A percentile compares a stretch with the other conserved stretches of the same genome.
Evolutionary conservation across 2,797 vertebrate species (phyloP).

Genomic region (Caiman crocodilus): DNA sequence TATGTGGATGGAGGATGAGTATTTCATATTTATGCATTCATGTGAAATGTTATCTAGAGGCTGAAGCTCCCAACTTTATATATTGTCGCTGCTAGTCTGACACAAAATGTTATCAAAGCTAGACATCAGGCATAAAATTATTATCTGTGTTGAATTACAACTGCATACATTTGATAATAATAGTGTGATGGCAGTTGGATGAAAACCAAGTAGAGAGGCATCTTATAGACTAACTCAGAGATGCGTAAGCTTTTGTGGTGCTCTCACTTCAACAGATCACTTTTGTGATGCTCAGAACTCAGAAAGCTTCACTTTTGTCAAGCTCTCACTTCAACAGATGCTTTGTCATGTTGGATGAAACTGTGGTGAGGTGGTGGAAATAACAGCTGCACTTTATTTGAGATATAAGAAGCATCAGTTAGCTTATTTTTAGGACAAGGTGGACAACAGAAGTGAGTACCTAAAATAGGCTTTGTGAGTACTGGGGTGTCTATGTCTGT

Average conservation of each 20-base stretch:
- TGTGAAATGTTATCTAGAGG: background rate
- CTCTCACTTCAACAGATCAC: no score
- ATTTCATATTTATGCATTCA: background rate
- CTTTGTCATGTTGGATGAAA: background rate
- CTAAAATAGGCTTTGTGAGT: background rate
- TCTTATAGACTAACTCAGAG: no score
- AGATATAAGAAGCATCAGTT: background rate
- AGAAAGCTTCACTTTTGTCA: no score
- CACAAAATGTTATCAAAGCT: background rate
- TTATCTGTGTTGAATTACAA: fast-evolving
- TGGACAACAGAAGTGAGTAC: background rate
- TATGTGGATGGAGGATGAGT: background rate
- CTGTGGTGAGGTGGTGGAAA: background rate
- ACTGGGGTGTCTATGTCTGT: no score
- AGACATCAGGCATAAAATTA: background rate
- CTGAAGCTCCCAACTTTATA: fast-evolving
- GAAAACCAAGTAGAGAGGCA: background rate
- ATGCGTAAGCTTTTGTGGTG: no score
- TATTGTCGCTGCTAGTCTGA: background rate
- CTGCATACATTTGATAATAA: background rate
- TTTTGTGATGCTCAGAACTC: no score
- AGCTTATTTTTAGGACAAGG: background rate
- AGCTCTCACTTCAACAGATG: no score
- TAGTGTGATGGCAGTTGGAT: background rate
- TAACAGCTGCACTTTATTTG: background rate